Percentiles rank a stretch among this genome's conserved stretches.
Conservation (phyloP, 1,140 invertebrate genomes). For the Solenopsis fugax region DNA sequence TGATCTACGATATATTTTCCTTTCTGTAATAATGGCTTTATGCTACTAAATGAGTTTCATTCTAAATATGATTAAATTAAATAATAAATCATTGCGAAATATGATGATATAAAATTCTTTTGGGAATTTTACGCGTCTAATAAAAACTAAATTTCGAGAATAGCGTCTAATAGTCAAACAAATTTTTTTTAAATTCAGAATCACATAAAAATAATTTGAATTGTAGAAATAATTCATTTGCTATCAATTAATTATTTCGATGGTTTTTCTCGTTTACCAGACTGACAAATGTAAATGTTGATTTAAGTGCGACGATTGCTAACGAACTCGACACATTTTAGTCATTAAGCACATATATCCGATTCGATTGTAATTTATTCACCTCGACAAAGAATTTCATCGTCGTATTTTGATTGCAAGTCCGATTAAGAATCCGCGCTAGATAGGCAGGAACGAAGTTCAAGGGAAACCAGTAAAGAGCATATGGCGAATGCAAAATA, state of each 20-base stretch:
- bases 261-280: background rate
- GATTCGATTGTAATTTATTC: slow-evolving; percentile 41
- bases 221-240: background rate
- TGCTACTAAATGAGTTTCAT: background rate
- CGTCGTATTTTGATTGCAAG: slow-evolving; percentile 40
- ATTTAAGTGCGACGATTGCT: slow-evolving; percentile 18
- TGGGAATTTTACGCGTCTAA: background rate
- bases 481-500: background rate
- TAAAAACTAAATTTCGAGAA: background rate
- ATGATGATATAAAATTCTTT: background rate
- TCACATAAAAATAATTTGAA: slow-evolving; percentile 13
- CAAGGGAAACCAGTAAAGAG: slow-evolving; percentile 54
- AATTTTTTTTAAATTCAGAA: background rate
- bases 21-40: slow-evolving; percentile 19
- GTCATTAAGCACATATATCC: slow-evolving; percentile 19
- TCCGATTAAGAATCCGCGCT: slow-evolving; percentile 25
- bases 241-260: background rate
- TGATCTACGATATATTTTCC: background rate
- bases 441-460: slow-evolving; percentile 63
- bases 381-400: slow-evolving; percentile 5
- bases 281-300: background rate
- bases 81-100: background rate
- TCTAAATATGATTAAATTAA: background rate
- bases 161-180: background rate
- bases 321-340: slow-evolving; percentile 15